A percentile compares a stretch with the other conserved stretches of the same genome.
These are phyloP conservation scores for Sphaerophoria rueppellii DNA, from an alignment of 2,888 invertebrate species.

Conservation along the genomic window DNA sequence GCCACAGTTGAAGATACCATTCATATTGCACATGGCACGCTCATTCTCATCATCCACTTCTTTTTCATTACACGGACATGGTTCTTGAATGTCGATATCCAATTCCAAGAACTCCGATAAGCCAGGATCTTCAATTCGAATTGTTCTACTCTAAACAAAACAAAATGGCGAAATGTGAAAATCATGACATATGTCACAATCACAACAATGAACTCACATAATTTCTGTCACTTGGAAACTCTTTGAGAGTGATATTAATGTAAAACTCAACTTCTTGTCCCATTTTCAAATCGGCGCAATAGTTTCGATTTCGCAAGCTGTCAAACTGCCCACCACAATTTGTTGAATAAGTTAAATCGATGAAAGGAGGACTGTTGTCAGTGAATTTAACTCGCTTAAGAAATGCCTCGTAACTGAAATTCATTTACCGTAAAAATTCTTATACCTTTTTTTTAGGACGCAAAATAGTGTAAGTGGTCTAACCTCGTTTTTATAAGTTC, in stretches of 20 bases:
- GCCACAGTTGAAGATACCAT: constrained; percentile 86
- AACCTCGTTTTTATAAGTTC: constrained; percentile 89
- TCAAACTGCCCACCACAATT: constrained; percentile 86
- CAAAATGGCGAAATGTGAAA: background rate
- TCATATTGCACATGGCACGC: constrained; percentile 78
- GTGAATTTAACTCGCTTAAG: constrained; percentile 86
- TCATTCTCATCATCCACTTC: constrained; percentile 76
- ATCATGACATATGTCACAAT: background rate
- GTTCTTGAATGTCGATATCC: constrained; percentile 89
- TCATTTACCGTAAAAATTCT: too few species aligned
- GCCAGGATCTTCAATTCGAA: constrained; percentile 89
- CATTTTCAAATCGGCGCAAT: constrained; percentile 85
- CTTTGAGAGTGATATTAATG: constrained; percentile 84
- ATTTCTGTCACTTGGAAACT: constrained; percentile 84
- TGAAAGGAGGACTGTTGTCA: constrained; percentile 85
- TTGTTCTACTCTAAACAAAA: constrained; percentile 81
- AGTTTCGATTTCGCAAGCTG: constrained; percentile 83
- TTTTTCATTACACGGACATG: constrained; percentile 85
- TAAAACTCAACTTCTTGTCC: constrained; percentile 86
- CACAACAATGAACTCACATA: constrained; percentile 78
- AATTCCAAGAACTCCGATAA: constrained; percentile 88
- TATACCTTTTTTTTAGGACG: background rate
- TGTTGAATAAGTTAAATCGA: constrained; percentile 88
- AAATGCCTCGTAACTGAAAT: constrained; percentile 86
- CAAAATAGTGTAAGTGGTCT: background rate